Conservation (phyloP, 1,140 invertebrate species). For the Anastrepha ludens region DNA sequence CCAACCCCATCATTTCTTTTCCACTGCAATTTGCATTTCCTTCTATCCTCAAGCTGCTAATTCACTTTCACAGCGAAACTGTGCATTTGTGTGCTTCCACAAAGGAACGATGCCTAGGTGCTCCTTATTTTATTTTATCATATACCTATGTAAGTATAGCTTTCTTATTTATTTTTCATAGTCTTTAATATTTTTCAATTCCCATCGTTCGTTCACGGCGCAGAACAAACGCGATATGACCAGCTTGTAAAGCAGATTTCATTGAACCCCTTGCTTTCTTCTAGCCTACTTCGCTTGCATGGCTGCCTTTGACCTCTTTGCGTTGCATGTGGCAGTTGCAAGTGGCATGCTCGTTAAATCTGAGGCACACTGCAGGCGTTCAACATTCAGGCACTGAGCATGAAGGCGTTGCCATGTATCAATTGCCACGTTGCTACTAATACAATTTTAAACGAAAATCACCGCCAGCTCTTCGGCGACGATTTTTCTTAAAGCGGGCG, state of each 20-base stretch:
- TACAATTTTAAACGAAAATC: constrained; percentile 50
- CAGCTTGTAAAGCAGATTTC: constrained; percentile 47
- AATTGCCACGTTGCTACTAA: constrained; percentile 48
- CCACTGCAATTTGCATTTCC: neutral
- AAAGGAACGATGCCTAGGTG: too few relatives aligned
- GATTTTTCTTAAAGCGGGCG: constrained; percentile 6
- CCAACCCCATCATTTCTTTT: neutral
- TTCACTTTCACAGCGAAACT: neutral
- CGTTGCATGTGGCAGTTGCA: constrained; percentile 38
- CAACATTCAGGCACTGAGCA: constrained; percentile 12
- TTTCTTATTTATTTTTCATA: neutral
- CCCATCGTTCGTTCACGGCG: too few relatives aligned
- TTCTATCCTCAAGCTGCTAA: neutral
- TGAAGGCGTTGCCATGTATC: constrained; percentile 45
- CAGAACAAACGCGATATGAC: neutral
- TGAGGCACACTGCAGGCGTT: constrained; percentile 1
- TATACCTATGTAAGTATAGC: too few relatives aligned
- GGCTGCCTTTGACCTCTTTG: neutral
- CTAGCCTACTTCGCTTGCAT: neutral
- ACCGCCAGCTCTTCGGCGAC: constrained; percentile 32
- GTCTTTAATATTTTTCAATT: constrained; percentile 20
- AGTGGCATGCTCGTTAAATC: constrained; percentile 46
- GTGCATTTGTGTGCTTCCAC: neutral
- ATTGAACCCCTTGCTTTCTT: neutral
- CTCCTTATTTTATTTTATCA: neutral